phyloP scores from a whole-genome alignment of 2,113 vertebrate genomes.

The Cynoglossus semilaevis region DNA sequence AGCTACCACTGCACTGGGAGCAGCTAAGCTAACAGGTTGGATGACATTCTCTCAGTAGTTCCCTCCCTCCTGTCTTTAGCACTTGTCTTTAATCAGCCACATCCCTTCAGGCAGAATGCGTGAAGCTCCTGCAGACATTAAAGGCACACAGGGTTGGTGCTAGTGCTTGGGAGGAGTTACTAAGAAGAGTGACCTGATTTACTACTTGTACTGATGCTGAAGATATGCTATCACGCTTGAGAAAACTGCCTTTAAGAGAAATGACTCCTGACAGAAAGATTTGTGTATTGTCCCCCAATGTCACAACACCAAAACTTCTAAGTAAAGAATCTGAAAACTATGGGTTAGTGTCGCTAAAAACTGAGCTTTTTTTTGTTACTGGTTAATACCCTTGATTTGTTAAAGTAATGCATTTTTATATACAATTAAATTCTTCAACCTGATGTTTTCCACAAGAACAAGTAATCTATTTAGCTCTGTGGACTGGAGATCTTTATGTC shows the following conservation, averaged over 20 bases:
- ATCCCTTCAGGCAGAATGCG: slow-evolving; percentile 58
- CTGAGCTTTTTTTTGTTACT: slow-evolving; percentile 3
- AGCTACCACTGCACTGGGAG: slow-evolving; percentile 42
- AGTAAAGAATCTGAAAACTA: background rate
- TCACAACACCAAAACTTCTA: background rate
- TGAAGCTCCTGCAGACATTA: slow-evolving; percentile 57
- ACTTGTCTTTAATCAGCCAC: slow-evolving; percentile 62
- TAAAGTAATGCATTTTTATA: no score
- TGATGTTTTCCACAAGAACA: background rate
- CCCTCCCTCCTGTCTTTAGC: slow-evolving; percentile 43
- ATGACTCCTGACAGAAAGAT: slow-evolving; percentile 3
- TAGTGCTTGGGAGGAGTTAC: slow-evolving; percentile 6
- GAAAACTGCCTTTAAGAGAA: slow-evolving; percentile 12
- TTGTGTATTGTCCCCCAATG: background rate
- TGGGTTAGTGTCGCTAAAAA: background rate
- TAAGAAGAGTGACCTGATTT: slow-evolving; percentile 40
- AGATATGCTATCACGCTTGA: slow-evolving; percentile 11
- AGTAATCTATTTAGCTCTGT: no score
- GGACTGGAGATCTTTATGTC: no score
- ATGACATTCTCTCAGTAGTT: slow-evolving; percentile 67
- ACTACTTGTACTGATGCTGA: slow-evolving; percentile 14
- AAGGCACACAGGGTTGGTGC: slow-evolving; percentile 39
- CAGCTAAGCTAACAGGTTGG: slow-evolving; percentile 69
- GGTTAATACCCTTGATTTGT: no score
- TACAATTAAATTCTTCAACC: background rate